Conservation (phyloP, 2,797 vertebrate species). For the Mastacembelus armatus region DNA sequence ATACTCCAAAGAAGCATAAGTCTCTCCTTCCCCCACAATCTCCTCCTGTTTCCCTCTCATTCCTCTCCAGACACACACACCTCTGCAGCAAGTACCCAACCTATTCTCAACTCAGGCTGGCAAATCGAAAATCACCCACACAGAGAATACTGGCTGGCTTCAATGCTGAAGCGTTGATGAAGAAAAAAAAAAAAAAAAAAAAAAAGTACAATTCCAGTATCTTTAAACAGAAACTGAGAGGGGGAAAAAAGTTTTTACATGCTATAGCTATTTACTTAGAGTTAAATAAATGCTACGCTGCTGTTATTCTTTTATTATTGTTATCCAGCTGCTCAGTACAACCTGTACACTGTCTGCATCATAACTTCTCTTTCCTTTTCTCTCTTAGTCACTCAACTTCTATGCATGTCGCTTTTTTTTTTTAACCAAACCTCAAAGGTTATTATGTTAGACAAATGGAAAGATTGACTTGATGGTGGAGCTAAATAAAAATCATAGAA, state of each 20-base stretch:
- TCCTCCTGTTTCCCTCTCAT: slow-evolving; percentile 25
- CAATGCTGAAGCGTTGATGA: slow-evolving; percentile 15
- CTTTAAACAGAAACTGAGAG: slow-evolving; percentile 15
- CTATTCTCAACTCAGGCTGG: slow-evolving; percentile 38
- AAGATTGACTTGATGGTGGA: too few relatives aligned
- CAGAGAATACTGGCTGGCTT: slow-evolving; percentile 45
- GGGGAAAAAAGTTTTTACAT: slow-evolving; percentile 2
- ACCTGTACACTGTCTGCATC: slow-evolving; percentile 2
- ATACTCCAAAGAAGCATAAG: slow-evolving; percentile 28
- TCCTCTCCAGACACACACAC: slow-evolving; percentile 53
- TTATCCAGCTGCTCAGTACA: slow-evolving; percentile 5
- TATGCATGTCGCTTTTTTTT: background rate
- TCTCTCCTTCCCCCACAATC: slow-evolving; percentile 14
- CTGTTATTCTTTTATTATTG: background rate
- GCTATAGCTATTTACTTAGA: slow-evolving; percentile 7
- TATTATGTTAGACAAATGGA: too few relatives aligned
- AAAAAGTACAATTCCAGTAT: slow-evolving; percentile 19
- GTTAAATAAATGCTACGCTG: slow-evolving; percentile 10
- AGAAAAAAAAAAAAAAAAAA: background rate
- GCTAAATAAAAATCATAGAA: too few relatives aligned
- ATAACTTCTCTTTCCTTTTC: background rate
- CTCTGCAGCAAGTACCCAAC: slow-evolving; percentile 47
- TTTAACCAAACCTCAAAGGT: background rate
- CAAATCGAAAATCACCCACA: slow-evolving; percentile 57
- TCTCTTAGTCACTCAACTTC: background rate